Evolutionary conservation across 2,113 vertebrate species (phyloP), one percentile per base, ranked within the genome.

Genomic region (Coregonus clupeaformis): DNA sequence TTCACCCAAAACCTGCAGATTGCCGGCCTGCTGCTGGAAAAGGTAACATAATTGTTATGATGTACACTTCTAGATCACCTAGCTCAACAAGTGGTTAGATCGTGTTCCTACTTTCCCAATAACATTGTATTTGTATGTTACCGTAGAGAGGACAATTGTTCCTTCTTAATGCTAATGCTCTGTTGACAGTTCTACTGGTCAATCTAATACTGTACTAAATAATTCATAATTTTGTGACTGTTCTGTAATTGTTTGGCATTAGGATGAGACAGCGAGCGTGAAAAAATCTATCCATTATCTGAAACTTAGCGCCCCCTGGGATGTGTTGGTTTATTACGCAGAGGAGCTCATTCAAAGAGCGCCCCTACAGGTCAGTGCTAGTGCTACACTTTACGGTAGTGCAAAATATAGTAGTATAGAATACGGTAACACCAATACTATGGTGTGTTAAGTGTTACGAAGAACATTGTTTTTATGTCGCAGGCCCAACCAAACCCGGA

Each of bases 221-320:
- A 20, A 55, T 20, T 20, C 20, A 20, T 65, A 6, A 3, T 13
- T 65, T 25, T 29, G 12, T 13, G 29, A 3, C 22, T 80, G 45
- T 45, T 55, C 42, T 59, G 22, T 30, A 5, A 36, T 13, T 20
- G 9, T 1, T 62, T 32, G 14, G 30, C 3, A 73, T 60, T 24
- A 95, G 94, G 94, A 95, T 83, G 92, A 94, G 90, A 91, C 86
- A 0, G 75, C 76, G 0, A 93, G 89, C 68, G 88, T 92, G 66
- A 92, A 88, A 83, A 92, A 85, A 80, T 90, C 90, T 0, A 83
- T 92, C 27, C 89, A 92, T 71, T 94, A 92, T 69, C 70, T 94
- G 78, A 91, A 94, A 80, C 89, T 94, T 6, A 93, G 87, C 1
- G 88, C 90, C 6, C 89, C 91, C 5, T 93, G 94, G 94, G 90